Percentiles rank a stretch among this genome's conserved stretches.
phyloP scores from a whole-genome alignment of 2,113 vertebrate species.

The Leptobrachium ailaonicum region DNA sequence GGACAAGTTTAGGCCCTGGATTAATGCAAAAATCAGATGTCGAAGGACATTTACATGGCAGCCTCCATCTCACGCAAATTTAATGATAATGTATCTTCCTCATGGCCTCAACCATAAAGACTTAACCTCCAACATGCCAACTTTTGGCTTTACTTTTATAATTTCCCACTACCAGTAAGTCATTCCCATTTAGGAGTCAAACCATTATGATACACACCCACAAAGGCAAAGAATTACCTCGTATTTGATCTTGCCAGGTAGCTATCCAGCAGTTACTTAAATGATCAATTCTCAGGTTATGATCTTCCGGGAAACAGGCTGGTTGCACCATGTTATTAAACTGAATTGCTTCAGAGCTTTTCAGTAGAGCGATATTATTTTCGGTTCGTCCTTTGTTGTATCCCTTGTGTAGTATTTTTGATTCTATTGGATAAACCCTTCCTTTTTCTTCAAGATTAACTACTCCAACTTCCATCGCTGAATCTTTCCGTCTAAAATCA shows the following conservation, averaged over 20 bases:
- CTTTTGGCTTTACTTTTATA: no score
- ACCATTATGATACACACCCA: no score
- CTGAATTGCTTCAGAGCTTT: not conserved
- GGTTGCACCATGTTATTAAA: slow-evolving; percentile 7
- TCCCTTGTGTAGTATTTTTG: not conserved
- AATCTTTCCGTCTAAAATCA: not conserved
- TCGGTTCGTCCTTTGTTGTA: not conserved
- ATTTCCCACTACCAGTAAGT: no score
- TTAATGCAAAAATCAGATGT: no score
- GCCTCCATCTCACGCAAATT: no score
- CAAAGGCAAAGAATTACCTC: not conserved
- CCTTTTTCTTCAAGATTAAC: not conserved
- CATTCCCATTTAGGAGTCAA: no score
- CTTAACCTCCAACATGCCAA: no score
- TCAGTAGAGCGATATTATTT: slow-evolving; percentile 3
- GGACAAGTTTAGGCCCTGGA: no score
- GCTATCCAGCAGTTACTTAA: slow-evolving; percentile 8
- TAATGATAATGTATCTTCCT: no score
- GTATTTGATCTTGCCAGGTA: not conserved
- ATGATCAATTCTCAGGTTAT: not conserved
- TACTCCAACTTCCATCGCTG: not conserved
- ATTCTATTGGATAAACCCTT: slow-evolving; percentile 5
- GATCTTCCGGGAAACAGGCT: slow-evolving; percentile 4
- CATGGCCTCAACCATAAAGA: no score
- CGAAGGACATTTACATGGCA: no score